These are phyloP conservation scores for Ictalurus furcatus DNA, from an alignment of 2,113 vertebrate genomes.

Conservation along the genomic window DNA sequence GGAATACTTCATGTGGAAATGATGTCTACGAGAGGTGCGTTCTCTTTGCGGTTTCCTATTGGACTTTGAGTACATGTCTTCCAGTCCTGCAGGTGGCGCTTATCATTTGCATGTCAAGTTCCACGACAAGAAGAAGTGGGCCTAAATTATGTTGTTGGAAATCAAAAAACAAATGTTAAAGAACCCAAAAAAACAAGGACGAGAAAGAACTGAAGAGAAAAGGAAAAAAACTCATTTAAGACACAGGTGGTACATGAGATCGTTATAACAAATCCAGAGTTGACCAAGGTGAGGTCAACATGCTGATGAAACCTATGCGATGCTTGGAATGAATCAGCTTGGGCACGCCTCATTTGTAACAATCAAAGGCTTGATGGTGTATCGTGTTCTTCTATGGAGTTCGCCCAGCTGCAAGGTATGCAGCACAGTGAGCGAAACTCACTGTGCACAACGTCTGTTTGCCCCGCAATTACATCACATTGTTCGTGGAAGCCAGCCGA, in stretches of 20 bases:
- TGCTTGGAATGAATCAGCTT: background rate
- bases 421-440: background rate
- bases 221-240: too few relatives aligned
- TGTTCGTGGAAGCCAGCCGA: background rate
- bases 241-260: background rate
- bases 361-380: background rate
- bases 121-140: background rate
- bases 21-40: background rate
- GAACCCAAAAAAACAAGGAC: background rate
- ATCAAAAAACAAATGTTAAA: background rate
- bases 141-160: background rate
- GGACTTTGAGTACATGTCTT: background rate
- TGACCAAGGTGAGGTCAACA: too few relatives aligned
- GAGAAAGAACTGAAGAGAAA: background rate
- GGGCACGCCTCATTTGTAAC: background rate
- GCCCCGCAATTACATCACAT: background rate
- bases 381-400: background rate
- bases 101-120: background rate
- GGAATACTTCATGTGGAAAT: background rate
- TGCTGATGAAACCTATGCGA: background rate
- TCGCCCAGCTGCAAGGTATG: background rate
- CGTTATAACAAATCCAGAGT: background rate
- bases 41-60: background rate
- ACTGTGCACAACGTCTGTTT: background rate
- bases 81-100: background rate